phyloP scores from a whole-genome alignment of 2,888 invertebrate species.

The Aphrophora alni region DNA sequence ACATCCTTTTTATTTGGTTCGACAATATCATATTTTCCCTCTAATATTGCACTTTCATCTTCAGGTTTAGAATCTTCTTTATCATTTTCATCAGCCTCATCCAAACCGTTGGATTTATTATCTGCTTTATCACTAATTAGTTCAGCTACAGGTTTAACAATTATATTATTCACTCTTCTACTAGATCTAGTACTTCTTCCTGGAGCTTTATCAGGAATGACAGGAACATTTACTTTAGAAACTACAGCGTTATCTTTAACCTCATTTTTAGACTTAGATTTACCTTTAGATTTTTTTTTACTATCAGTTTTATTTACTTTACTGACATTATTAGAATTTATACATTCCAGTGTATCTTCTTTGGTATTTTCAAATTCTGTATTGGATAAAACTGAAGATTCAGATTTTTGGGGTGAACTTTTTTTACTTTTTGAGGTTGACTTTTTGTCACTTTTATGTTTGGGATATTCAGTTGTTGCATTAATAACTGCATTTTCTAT shows the following conservation, averaged over 20 bases:
- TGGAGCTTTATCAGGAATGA: neutral
- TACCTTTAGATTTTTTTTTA: neutral
- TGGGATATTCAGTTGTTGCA: neutral
- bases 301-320: neutral
- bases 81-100: constrained; percentile 7
- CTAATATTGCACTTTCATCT: neutral
- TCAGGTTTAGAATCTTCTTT: constrained; percentile 22
- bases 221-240: neutral
- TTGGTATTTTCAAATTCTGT: neutral
- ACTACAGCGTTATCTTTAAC: neutral
- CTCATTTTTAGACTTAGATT: neutral
- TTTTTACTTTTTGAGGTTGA: neutral
- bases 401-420: neutral
- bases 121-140: constrained; percentile 15
- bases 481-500: neutral
- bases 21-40: too few relatives aligned
- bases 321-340: neutral
- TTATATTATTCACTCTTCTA: neutral
- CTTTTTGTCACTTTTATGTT: neutral
- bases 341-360: neutral
- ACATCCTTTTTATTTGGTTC: neutral
- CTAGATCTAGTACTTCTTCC: neutral
- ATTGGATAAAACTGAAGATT: neutral
- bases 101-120: neutral
- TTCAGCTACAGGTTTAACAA: neutral